Percentiles rank a stretch among this genome's conserved stretches.
Evolutionary conservation across 1,140 invertebrate species (phyloP).

Genomic region (Drosophila triauraria): DNA sequence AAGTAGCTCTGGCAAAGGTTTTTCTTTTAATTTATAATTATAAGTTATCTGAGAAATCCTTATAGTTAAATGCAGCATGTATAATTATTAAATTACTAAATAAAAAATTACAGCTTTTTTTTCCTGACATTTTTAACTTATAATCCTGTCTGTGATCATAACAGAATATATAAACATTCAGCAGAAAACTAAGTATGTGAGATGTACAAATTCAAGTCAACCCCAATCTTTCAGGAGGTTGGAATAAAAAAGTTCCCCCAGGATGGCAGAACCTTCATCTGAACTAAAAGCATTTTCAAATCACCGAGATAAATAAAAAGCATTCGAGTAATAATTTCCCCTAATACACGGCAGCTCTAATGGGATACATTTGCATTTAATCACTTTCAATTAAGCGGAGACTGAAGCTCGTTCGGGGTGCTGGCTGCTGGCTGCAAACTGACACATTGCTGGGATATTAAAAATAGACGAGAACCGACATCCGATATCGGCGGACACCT

Average conservation of each 20-base stretch:
- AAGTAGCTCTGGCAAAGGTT: not conserved
- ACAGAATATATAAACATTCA: not conserved
- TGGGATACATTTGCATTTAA: constrained; percentile 55
- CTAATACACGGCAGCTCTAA: constrained; percentile 45
- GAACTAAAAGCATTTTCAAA: constrained; percentile 35
- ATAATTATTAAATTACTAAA: not conserved
- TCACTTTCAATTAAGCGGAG: constrained; percentile 56
- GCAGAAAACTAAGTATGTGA: not conserved
- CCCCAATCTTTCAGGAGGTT: constrained; percentile 9
- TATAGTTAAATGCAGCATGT: too few relatives aligned
- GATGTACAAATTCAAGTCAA: not conserved
- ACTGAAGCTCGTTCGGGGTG: constrained; percentile 15
- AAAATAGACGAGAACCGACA: constrained; percentile 60
- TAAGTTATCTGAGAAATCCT: not conserved
- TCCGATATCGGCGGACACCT: constrained; percentile 47
- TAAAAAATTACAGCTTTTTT: too few relatives aligned
- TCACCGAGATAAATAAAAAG: constrained; percentile 23
- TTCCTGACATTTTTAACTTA: too few relatives aligned
- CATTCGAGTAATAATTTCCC: constrained; percentile 43
- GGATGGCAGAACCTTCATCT: not conserved
- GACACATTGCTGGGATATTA: constrained; percentile 59
- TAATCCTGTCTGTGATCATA: too few relatives aligned
- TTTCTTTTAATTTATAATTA: not conserved
- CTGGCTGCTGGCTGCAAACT: constrained; percentile 20
- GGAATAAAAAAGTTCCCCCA: constrained; percentile 9